Base-by-base conservation (phyloP, 2,113 vertebrate genomes). In the Amazona guildingii region DNA sequence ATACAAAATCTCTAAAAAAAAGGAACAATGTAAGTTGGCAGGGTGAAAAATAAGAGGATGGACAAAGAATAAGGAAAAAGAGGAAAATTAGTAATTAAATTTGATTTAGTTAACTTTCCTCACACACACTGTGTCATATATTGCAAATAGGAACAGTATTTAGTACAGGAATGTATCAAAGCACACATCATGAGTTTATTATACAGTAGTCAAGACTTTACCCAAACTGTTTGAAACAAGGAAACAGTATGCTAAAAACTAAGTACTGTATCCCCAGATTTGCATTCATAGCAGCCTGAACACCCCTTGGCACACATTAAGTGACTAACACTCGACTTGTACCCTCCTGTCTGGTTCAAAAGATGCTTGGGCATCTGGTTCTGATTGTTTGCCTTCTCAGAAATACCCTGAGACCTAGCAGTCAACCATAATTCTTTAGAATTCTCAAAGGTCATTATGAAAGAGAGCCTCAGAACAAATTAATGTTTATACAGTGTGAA, bases 231-330 rank as follows among this genome's bases (percentile, higher is more conserved):
- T 82, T 74, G 64, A 54, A 51, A 74, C 4, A 79, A 62, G 28
- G 17, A 25, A 64, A 46, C 10, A 37, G 5, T n/a, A 21, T 20
- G 2, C 5, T 62, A 41, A 85, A 85, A 74, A 41, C 9, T 61
- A 15, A 41, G 44, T 39, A 41, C 3, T 1, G 1, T 13, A 24
- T 39, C 3, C 4, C 11, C 14, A 61, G 25, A 19, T 41, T 27
- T 39, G 18, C 18, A 5, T 10, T 31, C 0, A 1, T 54, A 69
- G 44, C 21, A 90, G 13, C 25, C 11, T 3, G 2, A 61, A 27
- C 5, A 62, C 3, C 7, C 4, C 25, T 16, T 1, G 0, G 35
- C 3, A 46, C 6, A 20, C 3, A 37, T 3, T n/a, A 9, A 1
- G 4, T 23, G 16, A 41, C 17, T 37, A 33, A 20, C 25, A 27